A percentile compares a stretch with the other conserved stretches of the same genome.
These are phyloP conservation scores for Porites rus DNA, from an alignment of 92 coral and sea anemone genomes.

Conservation along the genomic window DNA sequence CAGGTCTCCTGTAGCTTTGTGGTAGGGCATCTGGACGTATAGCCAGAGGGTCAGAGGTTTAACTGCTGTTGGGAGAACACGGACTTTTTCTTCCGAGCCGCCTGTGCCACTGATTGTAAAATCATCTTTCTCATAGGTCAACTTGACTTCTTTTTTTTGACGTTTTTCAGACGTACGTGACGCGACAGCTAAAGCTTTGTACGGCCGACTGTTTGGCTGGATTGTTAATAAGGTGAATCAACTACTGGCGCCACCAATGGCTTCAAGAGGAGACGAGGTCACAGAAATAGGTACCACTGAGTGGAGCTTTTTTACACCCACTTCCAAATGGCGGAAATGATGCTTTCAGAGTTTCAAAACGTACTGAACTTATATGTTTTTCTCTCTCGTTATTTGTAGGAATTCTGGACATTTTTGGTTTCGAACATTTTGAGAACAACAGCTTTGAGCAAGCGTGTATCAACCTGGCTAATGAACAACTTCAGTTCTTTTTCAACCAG, in stretches of 20 bases:
- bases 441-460: slow-evolving; percentile 93
- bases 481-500: slow-evolving; percentile 94
- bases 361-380: neutral
- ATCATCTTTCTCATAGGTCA: no score
- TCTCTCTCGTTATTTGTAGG: slow-evolving; percentile 42
- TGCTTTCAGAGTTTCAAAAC: neutral
- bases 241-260: slow-evolving; percentile 83
- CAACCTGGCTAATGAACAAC: slow-evolving; percentile 91
- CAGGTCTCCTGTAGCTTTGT: no score
- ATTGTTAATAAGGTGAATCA: slow-evolving; percentile 91
- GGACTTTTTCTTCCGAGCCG: no score
- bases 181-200: slow-evolving; percentile 83
- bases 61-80: no score
- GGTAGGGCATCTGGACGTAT: no score
- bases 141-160: neutral
- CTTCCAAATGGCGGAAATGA: neutral
- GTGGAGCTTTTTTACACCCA: neutral
- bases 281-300: slow-evolving; percentile 73
- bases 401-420: slow-evolving; percentile 89
- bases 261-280: slow-evolving; percentile 60
- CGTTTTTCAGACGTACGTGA: slow-evolving; percentile 81
- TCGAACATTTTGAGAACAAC: slow-evolving; percentile 88
- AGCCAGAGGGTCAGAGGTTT: no score
- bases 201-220: slow-evolving; percentile 92
- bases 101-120: no score